phyloP scores from a whole-genome alignment of 2,888 invertebrate genomes.

The Caradrina clavipalpis region DNA sequence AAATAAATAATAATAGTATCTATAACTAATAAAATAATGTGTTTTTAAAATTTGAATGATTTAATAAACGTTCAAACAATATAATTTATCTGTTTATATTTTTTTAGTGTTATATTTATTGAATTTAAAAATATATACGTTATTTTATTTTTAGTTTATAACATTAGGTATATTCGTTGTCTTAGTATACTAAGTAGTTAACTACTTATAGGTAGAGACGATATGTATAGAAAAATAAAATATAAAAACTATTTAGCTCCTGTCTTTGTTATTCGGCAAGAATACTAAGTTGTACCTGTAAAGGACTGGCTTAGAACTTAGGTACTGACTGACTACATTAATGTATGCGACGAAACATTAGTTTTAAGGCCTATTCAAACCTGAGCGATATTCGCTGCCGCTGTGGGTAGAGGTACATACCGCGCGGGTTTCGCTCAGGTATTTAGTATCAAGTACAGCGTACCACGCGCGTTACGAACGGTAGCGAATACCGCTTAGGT shows the following conservation, averaged over 20 bases:
- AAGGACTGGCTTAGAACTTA: slow-evolving; percentile 6
- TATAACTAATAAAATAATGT: slow-evolving; percentile 25
- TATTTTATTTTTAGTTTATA: not conserved
- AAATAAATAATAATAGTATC: slow-evolving; percentile 60
- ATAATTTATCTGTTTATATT: no score
- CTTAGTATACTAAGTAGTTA: slow-evolving; percentile 2
- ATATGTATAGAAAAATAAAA: slow-evolving; percentile 11
- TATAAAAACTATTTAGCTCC: slow-evolving; percentile 30
- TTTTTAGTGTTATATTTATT: not conserved
- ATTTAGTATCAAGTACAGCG: no score
- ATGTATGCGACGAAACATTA: not conserved
- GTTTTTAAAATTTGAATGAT: slow-evolving; percentile 29
- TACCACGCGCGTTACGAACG: no score
- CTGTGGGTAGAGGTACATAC: no score
- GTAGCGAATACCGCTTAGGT: no score
- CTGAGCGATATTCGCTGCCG: no score
- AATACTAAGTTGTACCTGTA: slow-evolving; percentile 40
- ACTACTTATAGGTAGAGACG: not conserved
- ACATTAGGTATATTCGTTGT: slow-evolving; percentile 10
- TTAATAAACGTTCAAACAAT: not conserved
- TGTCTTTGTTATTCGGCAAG: slow-evolving; percentile 53
- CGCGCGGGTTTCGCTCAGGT: no score
- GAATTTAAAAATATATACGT: not conserved
- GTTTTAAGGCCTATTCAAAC: no score
- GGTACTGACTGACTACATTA: slow-evolving; percentile 23